A percentile compares a stretch with the other conserved stretches of the same genome.
Conservation (phyloP, 2,888 invertebrate species). For the Pollenia amentaria region DNA sequence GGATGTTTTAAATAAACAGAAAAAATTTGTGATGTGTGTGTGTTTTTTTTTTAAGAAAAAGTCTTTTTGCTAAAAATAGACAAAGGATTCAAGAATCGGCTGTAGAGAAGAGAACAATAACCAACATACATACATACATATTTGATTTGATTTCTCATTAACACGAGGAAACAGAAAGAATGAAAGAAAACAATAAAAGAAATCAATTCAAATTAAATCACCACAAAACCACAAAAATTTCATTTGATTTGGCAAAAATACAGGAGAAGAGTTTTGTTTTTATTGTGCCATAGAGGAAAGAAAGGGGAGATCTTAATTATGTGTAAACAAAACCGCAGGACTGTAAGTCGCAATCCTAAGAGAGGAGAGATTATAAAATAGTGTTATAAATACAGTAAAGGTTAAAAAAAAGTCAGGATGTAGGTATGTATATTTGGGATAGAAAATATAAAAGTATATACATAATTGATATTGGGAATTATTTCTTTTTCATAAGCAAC, state of each 20-base stretch:
- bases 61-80: conserved; percentile 62
- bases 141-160: conserved; percentile 38
- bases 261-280: not conserved
- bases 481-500: too few relatives aligned
- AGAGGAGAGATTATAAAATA: not conserved
- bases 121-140: not conserved
- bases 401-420: not conserved
- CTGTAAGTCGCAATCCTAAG: conserved; percentile 7
- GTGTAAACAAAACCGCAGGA: conserved; percentile 49
- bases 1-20: conserved; percentile 31
- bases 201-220: conserved; percentile 38
- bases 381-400: not conserved
- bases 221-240: conserved; percentile 55
- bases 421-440: conserved; percentile 3
- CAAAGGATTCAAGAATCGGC: conserved; percentile 62
- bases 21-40: conserved; percentile 17
- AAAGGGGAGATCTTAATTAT: not conserved
- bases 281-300: not conserved
- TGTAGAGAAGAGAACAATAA: not conserved
- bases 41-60: conserved; percentile 6
- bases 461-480: too few relatives aligned
- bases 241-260: conserved; percentile 23
- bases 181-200: conserved; percentile 6
- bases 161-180: conserved; percentile 36
- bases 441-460: not conserved